These are phyloP conservation scores for Epirrhoe alternata DNA, from an alignment of 2,888 invertebrate species.

Conservation along the genomic window DNA sequence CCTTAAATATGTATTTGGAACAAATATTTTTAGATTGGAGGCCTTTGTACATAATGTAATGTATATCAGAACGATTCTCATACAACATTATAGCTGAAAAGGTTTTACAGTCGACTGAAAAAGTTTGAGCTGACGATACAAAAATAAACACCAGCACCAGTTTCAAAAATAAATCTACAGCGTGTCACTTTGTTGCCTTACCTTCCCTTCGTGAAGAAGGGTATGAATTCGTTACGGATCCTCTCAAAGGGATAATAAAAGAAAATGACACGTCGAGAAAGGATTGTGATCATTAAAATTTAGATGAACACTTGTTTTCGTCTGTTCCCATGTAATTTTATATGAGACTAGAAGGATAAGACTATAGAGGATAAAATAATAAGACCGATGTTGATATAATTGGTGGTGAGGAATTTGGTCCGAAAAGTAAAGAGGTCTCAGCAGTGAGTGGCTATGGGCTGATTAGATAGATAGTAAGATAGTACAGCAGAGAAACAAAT, in stretches of 20 bases:
- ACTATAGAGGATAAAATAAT: too few relatives aligned
- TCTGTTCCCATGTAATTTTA: neutral
- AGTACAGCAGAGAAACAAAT: neutral
- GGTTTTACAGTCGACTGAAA: conserved; percentile 42
- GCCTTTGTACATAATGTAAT: conserved; percentile 13
- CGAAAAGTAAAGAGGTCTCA: too few relatives aligned
- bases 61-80: conserved; percentile 14
- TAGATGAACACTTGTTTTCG: conserved; percentile 8
- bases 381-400: neutral
- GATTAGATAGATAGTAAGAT: neutral
- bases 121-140: conserved; percentile 33
- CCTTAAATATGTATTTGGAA: conserved; percentile 14
- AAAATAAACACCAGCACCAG: conserved; percentile 22
- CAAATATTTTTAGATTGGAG: conserved; percentile 19
- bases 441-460: too few relatives aligned
- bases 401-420: neutral
- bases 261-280: neutral
- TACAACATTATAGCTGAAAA: conserved; percentile 39
- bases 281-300: neutral
- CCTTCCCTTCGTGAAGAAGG: conserved; percentile 10
- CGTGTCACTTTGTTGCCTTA: conserved; percentile 20
- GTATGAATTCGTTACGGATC: conserved; percentile 11
- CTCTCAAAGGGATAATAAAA: conserved; percentile 11
- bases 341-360: neutral
- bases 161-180: conserved; percentile 21